Evolutionary conservation across 2,797 vertebrate genomes (phyloP).

Genomic region (Hydrolagus colliei): DNA sequence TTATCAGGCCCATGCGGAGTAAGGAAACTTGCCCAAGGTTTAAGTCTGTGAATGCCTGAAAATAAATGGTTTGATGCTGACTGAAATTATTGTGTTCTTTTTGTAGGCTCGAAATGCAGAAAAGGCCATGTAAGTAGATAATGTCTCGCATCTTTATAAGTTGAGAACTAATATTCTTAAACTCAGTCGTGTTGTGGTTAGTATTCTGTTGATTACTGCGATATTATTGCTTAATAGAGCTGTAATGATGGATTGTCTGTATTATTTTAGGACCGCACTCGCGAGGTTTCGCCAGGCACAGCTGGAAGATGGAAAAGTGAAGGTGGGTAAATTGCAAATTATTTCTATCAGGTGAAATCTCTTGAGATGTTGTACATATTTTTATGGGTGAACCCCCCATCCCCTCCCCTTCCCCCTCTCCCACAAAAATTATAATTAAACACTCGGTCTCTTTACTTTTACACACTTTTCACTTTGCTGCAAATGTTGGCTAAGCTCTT

Average conservation of each 20-base stretch:
- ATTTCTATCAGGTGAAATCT: neutral
- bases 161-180: neutral
- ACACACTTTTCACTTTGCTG: constrained; percentile 33
- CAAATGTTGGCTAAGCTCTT: neutral
- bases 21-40: too few relatives aligned
- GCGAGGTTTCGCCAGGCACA: constrained; percentile 85
- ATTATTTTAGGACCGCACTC: constrained; percentile 71
- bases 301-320: constrained; percentile 81
- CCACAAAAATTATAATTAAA: neutral
- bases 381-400: neutral
- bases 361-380: neutral
- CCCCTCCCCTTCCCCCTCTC: neutral
- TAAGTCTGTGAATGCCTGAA: neutral
- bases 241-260: neutral
- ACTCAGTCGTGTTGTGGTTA: neutral
- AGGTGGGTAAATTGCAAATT: constrained; percentile 53
- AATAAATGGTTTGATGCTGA: neutral
- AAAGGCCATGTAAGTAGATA: constrained; percentile 85
- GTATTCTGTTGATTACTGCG: too few relatives aligned
- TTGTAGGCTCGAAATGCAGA: constrained; percentile 86
- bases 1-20: too few relatives aligned
- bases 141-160: neutral
- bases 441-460: constrained; percentile 33
- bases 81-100: constrained; percentile 29
- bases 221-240: neutral